Percentiles rank a stretch among this genome's conserved stretches.
Evolutionary conservation across 1,140 invertebrate genomes (phyloP).

Genomic region (Camponotus vicinus): DNA sequence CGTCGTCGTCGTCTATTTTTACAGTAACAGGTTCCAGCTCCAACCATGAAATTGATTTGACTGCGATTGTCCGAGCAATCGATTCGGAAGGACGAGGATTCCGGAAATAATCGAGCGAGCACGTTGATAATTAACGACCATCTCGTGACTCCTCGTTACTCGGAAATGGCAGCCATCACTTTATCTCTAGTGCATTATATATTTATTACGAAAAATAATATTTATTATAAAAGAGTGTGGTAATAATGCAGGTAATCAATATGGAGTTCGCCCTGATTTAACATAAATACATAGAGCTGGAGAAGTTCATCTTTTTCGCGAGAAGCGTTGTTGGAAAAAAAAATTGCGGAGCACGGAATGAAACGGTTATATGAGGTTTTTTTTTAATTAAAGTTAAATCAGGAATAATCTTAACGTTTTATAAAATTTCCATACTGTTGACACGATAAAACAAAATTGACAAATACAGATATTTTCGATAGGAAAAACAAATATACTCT

Average conservation of each 20-base stretch:
- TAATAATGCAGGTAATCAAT: slow-evolving; percentile 8
- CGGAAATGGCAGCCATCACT: background rate
- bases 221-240: slow-evolving; percentile 24
- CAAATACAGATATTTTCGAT: background rate
- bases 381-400: background rate
- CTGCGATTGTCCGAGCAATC: slow-evolving; percentile 29
- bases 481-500: slow-evolving; percentile 5
- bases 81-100: slow-evolving; percentile 13
- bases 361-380: background rate
- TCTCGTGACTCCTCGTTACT: background rate
- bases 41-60: slow-evolving; percentile 47
- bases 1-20: slow-evolving; percentile 54
- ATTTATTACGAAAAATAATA: slow-evolving; percentile 20
- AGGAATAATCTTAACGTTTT: background rate
- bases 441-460: background rate
- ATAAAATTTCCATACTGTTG: background rate
- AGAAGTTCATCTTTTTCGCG: background rate
- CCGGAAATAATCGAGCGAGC: slow-evolving; percentile 36
- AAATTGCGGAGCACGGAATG: background rate
- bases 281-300: background rate
- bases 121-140: slow-evolving; percentile 33
- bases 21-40: slow-evolving; percentile 41
- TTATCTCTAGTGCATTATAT: slow-evolving; percentile 27
- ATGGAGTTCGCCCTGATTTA: background rate
- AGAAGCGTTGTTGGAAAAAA: background rate